Conservation (phyloP, 2,113 vertebrate species). For the Nicator chloris region DNA sequence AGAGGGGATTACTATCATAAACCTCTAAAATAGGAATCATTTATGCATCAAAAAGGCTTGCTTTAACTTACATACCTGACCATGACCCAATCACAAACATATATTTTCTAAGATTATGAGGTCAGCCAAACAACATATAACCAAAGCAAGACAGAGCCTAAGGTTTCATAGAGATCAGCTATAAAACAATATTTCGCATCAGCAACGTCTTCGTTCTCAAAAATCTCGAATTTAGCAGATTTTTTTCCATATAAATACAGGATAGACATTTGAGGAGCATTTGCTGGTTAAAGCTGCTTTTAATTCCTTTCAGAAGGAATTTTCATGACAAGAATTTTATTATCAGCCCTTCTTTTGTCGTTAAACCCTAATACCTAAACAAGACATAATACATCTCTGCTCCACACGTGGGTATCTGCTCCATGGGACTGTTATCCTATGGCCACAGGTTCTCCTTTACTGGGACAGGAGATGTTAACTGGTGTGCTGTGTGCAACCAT, state of each 20-base stretch:
- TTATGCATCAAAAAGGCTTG: neutral
- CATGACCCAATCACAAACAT: neutral
- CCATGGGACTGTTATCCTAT: neutral
- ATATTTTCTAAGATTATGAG: neutral
- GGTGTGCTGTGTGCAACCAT: neutral
- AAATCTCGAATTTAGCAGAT: neutral
- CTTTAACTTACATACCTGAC: neutral
- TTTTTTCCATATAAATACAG: neutral
- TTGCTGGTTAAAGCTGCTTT: neutral
- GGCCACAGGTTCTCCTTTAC: neutral
- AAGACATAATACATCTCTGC: neutral
- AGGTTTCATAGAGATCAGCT: neutral
- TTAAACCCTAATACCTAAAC: neutral
- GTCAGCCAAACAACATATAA: neutral
- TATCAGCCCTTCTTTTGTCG: neutral
- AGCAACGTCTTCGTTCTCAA: neutral
- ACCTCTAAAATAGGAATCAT: neutral
- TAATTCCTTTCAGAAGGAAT: neutral
- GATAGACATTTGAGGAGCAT: neutral
- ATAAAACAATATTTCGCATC: neutral
- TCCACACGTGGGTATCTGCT: neutral
- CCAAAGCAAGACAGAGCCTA: neutral
- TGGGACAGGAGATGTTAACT: neutral
- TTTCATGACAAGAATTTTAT: neutral
- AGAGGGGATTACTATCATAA: neutral